phyloP scores from a whole-genome alignment of 2,113 vertebrate species.

The Vulpes lagopus region DNA sequence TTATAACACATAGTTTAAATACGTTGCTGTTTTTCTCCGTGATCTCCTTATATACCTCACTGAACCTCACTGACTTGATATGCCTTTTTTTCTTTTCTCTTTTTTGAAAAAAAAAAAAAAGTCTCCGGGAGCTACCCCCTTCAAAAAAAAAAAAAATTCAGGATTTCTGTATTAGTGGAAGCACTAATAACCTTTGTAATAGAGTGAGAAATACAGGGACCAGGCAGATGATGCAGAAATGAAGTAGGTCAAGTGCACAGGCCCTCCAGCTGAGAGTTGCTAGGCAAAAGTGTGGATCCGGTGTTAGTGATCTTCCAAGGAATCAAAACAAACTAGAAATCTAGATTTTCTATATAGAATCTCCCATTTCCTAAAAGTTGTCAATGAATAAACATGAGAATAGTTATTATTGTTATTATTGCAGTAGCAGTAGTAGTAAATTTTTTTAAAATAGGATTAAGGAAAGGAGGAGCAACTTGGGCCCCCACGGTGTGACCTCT shows the following conservation, averaged over 20 bases:
- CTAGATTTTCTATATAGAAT: not conserved
- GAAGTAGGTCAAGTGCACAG: not conserved
- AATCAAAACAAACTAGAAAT: not conserved
- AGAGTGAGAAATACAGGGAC: not conserved
- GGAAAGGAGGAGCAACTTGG: not conserved
- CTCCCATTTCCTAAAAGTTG: not conserved
- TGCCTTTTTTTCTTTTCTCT: not conserved
- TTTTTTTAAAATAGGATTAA: not conserved
- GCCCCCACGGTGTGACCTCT: not conserved
- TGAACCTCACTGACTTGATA: not conserved
- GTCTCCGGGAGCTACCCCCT: not conserved
- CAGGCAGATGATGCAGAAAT: not conserved
- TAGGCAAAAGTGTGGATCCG: not conserved
- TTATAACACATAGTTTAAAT: not conserved
- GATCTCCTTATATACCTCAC: not conserved
- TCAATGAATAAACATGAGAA: not conserved
- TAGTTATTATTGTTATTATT: not conserved
- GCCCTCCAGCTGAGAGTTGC: not conserved
- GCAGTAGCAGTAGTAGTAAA: not conserved
- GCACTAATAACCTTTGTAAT: not conserved
- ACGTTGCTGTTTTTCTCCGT: conserved; percentile 20
- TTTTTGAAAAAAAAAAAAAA: too few species aligned
- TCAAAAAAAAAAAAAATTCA: not conserved
- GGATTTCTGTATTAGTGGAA: not conserved
- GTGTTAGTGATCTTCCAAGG: not conserved